These are phyloP conservation scores for Gastracanthus pulcherrimus DNA, from an alignment of 2,888 invertebrate genomes.

Conservation along the genomic window DNA sequence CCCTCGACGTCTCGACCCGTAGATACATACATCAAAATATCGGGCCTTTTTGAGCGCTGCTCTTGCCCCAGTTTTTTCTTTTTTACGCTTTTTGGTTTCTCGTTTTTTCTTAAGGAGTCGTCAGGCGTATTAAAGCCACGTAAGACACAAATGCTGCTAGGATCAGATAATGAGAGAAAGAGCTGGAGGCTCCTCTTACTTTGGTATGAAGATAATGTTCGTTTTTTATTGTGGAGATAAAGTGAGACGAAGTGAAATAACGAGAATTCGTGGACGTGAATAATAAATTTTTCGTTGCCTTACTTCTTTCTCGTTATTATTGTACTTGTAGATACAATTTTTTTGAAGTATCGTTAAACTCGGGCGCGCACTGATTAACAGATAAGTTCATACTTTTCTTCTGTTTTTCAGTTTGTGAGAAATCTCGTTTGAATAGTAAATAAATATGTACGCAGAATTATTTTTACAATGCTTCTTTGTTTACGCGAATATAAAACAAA, in stretches of 20 bases:
- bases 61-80: too few relatives aligned
- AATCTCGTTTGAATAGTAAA: too few relatives aligned
- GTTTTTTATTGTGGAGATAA: constrained; percentile 56
- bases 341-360: too few relatives aligned
- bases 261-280: constrained; percentile 43
- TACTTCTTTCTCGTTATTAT: too few relatives aligned
- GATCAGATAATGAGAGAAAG: constrained; percentile 55
- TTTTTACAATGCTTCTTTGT: too few relatives aligned
- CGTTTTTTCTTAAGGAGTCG: constrained; percentile 23
- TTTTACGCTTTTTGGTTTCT: not conserved
- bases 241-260: constrained; percentile 53
- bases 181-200: constrained; percentile 21
- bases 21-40: not conserved
- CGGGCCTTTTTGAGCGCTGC: too few relatives aligned
- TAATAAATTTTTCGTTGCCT: constrained; percentile 51
- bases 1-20: not conserved
- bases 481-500: too few relatives aligned
- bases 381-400: too few relatives aligned
- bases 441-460: too few relatives aligned
- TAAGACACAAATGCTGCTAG: constrained; percentile 47
- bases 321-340: not conserved
- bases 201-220: constrained; percentile 50
- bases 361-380: too few relatives aligned
- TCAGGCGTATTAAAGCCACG: constrained; percentile 41
- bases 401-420: too few relatives aligned